These are phyloP conservation scores for Heliconius cydno DNA, from an alignment of 2,888 invertebrate species.

Conservation along the genomic window DNA sequence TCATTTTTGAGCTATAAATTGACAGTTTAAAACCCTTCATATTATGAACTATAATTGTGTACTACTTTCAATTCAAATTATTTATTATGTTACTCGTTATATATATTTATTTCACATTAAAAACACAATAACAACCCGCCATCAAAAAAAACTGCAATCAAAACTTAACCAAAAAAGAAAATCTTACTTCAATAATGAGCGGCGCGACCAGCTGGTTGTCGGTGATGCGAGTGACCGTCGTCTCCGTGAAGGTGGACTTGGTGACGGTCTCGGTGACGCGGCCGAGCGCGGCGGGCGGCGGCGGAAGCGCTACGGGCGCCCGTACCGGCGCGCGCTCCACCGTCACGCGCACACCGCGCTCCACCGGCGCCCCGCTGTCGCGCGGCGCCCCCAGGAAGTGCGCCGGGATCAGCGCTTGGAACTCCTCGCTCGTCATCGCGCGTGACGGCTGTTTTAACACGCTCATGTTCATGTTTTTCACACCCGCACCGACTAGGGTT, in stretches of 20 bases:
- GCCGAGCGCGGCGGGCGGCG: constrained; percentile 92
- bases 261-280: constrained; percentile 97
- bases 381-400: constrained; percentile 88
- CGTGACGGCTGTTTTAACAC: constrained; percentile 86
- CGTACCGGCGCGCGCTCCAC: constrained; percentile 91
- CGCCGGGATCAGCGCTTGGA: constrained; percentile 97
- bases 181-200: constrained; percentile 92
- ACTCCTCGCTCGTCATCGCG: constrained; percentile 96
- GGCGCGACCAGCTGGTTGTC: constrained; percentile 94
- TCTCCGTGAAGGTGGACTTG: constrained; percentile 97
- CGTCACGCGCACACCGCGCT: constrained; percentile 84
- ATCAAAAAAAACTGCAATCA: constrained; percentile 14
- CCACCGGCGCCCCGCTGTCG: constrained; percentile 50
- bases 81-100: neutral
- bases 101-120: neutral
- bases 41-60: no score
- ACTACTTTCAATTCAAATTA: no score
- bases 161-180: neutral
- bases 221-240: constrained; percentile 96
- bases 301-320: constrained; percentile 87
- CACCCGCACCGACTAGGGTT: neutral
- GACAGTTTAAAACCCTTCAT: no score
- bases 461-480: constrained; percentile 58
- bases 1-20: neutral
- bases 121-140: neutral